Evolutionary conservation across 2,797 vertebrate species (phyloP).

Genomic region (Molossus molossus): DNA sequence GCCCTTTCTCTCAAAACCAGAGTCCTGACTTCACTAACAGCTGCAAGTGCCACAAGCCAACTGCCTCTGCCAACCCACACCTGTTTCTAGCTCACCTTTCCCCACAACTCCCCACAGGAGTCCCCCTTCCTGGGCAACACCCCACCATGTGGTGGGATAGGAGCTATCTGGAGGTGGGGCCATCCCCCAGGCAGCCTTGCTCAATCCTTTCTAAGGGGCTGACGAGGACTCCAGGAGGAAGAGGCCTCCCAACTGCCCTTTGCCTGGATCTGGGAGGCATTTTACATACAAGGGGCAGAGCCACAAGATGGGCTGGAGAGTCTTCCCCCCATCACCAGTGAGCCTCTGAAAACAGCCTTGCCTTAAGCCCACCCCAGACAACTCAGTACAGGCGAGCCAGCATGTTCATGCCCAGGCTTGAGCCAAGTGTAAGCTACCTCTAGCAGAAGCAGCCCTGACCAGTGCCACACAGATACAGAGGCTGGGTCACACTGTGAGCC

Average conservation of each 20-base stretch:
- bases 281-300: background rate
- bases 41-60: background rate
- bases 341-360: background rate
- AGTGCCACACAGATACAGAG: background rate
- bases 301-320: background rate
- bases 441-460: background rate
- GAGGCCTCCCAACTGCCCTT: background rate
- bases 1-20: background rate
- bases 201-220: background rate
- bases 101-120: background rate
- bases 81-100: background rate
- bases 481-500: background rate
- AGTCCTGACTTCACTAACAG: background rate
- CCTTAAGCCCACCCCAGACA: background rate
- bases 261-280: background rate
- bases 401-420: background rate
- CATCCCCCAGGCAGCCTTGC: background rate
- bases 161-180: background rate
- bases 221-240: background rate
- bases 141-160: fast-evolving
- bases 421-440: background rate
- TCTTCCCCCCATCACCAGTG: background rate
- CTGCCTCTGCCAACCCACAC: background rate
- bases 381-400: background rate
- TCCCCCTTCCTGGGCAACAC: background rate